phyloP scores from a whole-genome alignment of 2,888 invertebrate species.

The Brachypalpus laphriformis region DNA sequence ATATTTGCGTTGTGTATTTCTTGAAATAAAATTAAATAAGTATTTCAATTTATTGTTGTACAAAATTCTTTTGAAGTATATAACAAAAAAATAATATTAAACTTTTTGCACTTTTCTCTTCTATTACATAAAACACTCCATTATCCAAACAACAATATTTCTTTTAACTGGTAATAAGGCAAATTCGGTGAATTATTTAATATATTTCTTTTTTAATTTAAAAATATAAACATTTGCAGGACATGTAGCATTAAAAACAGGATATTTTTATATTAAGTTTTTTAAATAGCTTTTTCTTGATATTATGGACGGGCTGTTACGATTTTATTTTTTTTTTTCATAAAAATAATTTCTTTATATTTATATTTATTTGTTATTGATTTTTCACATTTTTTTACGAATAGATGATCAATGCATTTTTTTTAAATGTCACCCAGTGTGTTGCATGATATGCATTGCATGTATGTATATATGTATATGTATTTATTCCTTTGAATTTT shows the following conservation, averaged over 20 bases:
- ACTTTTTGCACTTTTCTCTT: not conserved
- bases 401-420: slow-evolving; percentile 77
- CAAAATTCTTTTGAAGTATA: slow-evolving; percentile 2
- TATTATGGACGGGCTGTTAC: slow-evolving; percentile 70
- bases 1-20: slow-evolving; percentile 21
- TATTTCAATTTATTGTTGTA: not conserved
- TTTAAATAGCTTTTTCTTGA: slow-evolving; percentile 28
- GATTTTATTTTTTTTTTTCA: slow-evolving; percentile 7
- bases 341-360: slow-evolving; percentile 14
- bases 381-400: slow-evolving; percentile 60
- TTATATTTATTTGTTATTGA: slow-evolving; percentile 35
- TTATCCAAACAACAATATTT: slow-evolving; percentile 11
- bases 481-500: slow-evolving; percentile 12
- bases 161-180: slow-evolving; percentile 58
- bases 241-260: slow-evolving; percentile 56
- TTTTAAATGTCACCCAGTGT: slow-evolving; percentile 50
- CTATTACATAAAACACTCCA: not conserved
- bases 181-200: slow-evolving; percentile 61
- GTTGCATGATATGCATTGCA: slow-evolving; percentile 65
- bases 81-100: slow-evolving; percentile 16
- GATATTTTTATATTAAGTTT: slow-evolving; percentile 9
- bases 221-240: slow-evolving; percentile 60
- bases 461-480: not conserved
- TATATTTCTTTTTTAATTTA: slow-evolving; percentile 22
- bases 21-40: not conserved